Evolutionary conservation across 1,140 invertebrate species (phyloP).

Genomic region (Chrysopa pallens): DNA sequence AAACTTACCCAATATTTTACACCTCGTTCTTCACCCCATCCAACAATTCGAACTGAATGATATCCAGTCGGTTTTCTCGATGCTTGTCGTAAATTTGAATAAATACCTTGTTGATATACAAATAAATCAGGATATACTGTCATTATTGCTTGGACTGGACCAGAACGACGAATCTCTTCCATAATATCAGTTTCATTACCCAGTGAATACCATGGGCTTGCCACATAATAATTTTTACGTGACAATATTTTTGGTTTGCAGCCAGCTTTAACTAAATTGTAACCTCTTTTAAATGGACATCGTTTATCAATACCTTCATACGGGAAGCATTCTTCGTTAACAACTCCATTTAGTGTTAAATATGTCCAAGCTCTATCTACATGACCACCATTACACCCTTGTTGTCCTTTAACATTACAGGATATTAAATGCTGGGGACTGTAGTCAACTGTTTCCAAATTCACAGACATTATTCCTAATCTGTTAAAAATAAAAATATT

Average conservation of each 20-base stretch:
- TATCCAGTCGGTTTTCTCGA: constrained; percentile 41
- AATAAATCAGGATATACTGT: constrained; percentile 81
- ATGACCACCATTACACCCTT: constrained; percentile 72
- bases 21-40: constrained; percentile 66
- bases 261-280: constrained; percentile 28
- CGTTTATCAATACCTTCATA: constrained; percentile 40
- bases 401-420: constrained; percentile 57
- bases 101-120: constrained; percentile 67
- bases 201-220: constrained; percentile 70
- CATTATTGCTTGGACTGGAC: constrained; percentile 91
- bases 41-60: constrained; percentile 80
- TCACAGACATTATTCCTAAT: constrained; percentile 66
- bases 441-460: constrained; percentile 44
- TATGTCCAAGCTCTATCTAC: constrained; percentile 83
- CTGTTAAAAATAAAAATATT: no score
- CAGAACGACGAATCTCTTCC: constrained; percentile 76
- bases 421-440: constrained; percentile 74
- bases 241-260: constrained; percentile 28
- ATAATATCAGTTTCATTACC: constrained; percentile 68
- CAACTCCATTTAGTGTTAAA: constrained; percentile 64
- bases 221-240: constrained; percentile 47
- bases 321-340: constrained; percentile 66
- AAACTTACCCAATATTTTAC: constrained; percentile 74
- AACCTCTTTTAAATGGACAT: constrained; percentile 35
- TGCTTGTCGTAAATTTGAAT: constrained; percentile 40